Evolutionary conservation across 2,797 vertebrate genomes (phyloP).

Genomic region (Eupleurogrammus muticus): DNA sequence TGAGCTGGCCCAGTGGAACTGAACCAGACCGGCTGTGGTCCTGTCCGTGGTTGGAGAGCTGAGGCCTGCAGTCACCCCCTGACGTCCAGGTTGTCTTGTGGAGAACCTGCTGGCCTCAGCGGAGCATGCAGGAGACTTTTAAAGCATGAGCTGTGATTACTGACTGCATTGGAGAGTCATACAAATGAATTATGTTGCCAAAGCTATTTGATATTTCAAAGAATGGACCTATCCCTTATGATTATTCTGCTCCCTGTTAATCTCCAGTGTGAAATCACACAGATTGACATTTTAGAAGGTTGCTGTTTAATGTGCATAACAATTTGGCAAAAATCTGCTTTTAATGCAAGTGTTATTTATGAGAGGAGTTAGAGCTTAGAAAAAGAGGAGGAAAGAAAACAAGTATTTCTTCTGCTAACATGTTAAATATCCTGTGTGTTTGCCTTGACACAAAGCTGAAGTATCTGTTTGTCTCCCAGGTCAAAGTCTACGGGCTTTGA

Average conservation of each 20-base stretch:
- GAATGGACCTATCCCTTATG: conserved; percentile 43
- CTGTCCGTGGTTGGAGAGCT: not conserved
- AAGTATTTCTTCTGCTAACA: conserved; percentile 20
- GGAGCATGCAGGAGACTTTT: conserved; percentile 36
- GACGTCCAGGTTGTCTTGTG: conserved; percentile 19
- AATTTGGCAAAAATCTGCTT: conserved; percentile 27
- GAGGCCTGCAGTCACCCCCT: not conserved
- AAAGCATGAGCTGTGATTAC: conserved; percentile 45
- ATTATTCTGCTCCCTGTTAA: conserved; percentile 35
- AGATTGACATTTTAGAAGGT: conserved; percentile 25
- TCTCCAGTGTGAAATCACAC: conserved; percentile 37
- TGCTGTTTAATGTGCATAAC: conserved; percentile 32
- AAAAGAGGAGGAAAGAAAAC: conserved; percentile 8
- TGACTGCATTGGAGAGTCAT: conserved; percentile 52
- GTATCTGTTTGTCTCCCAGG: conserved; percentile 22
- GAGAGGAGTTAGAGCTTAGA: conserved; percentile 35
- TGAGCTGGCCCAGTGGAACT: conserved; percentile 40
- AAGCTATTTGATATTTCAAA: conserved; percentile 76
- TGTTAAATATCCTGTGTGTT: conserved; percentile 22
- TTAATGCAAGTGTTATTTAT: conserved; percentile 43
- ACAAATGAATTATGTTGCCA: conserved; percentile 76
- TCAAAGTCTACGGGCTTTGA: conserved; percentile 28
- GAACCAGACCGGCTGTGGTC: conserved; percentile 6
- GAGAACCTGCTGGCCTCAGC: conserved; percentile 26
- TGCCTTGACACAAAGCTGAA: conserved; percentile 20